These are phyloP conservation scores for Takifugu rubripes DNA, from an alignment of 2,797 vertebrate genomes.

Conservation along the genomic window DNA sequence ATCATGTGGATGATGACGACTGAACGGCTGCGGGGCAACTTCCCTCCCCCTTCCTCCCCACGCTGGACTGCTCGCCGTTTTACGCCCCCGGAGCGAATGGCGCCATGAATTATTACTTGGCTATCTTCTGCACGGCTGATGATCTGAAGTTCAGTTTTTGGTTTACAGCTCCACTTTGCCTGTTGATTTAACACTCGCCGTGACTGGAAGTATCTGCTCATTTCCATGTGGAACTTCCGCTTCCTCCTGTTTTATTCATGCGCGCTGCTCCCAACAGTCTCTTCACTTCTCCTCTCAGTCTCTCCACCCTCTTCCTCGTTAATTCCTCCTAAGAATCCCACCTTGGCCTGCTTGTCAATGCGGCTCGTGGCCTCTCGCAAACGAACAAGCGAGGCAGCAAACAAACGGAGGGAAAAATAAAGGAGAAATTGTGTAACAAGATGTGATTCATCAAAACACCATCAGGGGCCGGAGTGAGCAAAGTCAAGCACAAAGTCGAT, in stretches of 20 bases:
- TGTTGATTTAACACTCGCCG: slow-evolving; percentile 5
- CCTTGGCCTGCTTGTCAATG: slow-evolving; percentile 29
- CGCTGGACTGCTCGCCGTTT: no score
- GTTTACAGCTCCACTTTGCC: slow-evolving; percentile 19
- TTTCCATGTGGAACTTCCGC: slow-evolving; percentile 24
- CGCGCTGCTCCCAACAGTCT: slow-evolving; percentile 13
- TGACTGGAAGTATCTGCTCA: slow-evolving; percentile 9
- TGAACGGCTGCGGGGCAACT: no score
- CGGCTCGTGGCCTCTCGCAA: not conserved
- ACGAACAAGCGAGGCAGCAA: slow-evolving; percentile 17
- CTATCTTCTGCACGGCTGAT: slow-evolving; percentile 13
- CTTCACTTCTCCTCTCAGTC: slow-evolving; percentile 7
- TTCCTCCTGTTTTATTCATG: slow-evolving; percentile 17
- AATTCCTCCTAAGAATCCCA: slow-evolving; percentile 33
- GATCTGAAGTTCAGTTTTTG: slow-evolving; percentile 10
- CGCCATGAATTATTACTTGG: slow-evolving; percentile 23
- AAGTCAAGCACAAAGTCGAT: slow-evolving; percentile 58
- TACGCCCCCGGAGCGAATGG: slow-evolving; percentile 16
- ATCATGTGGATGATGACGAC: no score
- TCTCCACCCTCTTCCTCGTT: slow-evolving; percentile 20
- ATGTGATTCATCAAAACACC: slow-evolving; percentile 45
- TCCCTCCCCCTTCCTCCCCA: no score
- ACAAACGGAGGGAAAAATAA: slow-evolving; percentile 36
- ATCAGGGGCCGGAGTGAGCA: slow-evolving; percentile 20
- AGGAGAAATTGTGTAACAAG: slow-evolving; percentile 34